A percentile compares a stretch with the other conserved stretches of the same genome.
These are phyloP conservation scores for Spinus pinus DNA, from an alignment of 2,797 vertebrate species.

Conservation along the genomic window DNA sequence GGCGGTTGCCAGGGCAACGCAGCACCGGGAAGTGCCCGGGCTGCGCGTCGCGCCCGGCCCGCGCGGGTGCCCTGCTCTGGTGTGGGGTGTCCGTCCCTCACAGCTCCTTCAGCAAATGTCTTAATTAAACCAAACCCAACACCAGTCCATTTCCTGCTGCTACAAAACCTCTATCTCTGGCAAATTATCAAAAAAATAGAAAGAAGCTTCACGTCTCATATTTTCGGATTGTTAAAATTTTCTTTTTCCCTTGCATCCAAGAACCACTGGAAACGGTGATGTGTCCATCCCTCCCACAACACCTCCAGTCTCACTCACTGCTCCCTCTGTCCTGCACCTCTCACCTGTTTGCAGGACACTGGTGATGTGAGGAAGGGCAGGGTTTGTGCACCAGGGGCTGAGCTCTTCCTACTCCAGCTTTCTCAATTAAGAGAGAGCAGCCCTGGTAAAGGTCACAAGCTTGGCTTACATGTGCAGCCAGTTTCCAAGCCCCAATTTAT, in stretches of 20 bases:
- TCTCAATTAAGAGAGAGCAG: slow-evolving; percentile 4
- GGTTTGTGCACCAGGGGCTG: neutral
- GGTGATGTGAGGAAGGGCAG: neutral
- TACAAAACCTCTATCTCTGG: neutral
- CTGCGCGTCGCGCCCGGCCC: neutral
- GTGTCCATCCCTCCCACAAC: neutral
- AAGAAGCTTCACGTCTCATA: fast-evolving
- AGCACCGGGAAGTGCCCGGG: neutral
- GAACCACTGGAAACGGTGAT: fast-evolving
- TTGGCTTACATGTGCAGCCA: neutral
- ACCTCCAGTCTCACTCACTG: neutral
- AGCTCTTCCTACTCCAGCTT: neutral
- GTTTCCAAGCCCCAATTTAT: slow-evolving; percentile 60
- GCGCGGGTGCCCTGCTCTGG: neutral
- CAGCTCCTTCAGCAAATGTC: neutral
- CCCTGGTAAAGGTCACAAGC: slow-evolving; percentile 8
- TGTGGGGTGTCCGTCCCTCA: neutral
- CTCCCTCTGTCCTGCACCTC: neutral
- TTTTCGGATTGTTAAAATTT: neutral
- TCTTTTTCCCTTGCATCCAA: neutral
- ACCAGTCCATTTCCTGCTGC: neutral
- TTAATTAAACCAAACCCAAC: neutral
- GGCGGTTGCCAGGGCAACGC: slow-evolving; percentile 77
- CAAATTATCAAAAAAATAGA: neutral
- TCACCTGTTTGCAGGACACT: neutral